Evolutionary conservation across 2,113 vertebrate genomes (phyloP).

Genomic region (Phalacrocorax aristotelis): DNA sequence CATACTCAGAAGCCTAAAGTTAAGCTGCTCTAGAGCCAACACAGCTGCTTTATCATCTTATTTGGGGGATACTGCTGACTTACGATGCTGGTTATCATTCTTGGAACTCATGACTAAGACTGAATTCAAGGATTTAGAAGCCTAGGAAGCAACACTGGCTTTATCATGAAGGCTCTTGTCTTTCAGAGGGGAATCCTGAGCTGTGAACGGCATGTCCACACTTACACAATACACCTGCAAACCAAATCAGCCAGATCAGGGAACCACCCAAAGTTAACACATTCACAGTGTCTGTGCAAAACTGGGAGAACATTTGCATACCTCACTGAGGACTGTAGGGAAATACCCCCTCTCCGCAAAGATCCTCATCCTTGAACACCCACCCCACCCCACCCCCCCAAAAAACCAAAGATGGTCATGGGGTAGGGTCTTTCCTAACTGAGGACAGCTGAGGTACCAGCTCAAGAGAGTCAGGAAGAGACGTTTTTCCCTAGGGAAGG

Average conservation of each 20-base stretch:
- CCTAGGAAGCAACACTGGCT: not conserved
- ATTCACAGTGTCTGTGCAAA: not conserved
- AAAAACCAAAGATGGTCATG: not conserved
- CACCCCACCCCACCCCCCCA: too few relatives aligned
- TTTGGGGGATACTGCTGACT: slow-evolving; percentile 32
- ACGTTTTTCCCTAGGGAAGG: not conserved
- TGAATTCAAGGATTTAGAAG: not conserved
- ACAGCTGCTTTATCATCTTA: slow-evolving; percentile 59
- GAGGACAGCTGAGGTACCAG: not conserved
- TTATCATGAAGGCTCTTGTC: not conserved
- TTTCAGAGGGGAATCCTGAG: not conserved
- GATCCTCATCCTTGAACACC: not conserved
- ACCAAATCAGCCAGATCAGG: not conserved
- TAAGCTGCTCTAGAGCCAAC: slow-evolving; percentile 54
- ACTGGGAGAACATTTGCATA: not conserved
- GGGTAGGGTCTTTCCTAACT: not conserved
- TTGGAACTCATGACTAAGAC: not conserved
- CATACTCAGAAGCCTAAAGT: slow-evolving; percentile 59
- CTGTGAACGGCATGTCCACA: rapidly evolving
- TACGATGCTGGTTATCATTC: not conserved
- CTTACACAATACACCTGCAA: not conserved
- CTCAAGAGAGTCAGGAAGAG: not conserved
- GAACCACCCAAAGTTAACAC: not conserved
- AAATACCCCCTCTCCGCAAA: not conserved
- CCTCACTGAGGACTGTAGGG: not conserved